Evolutionary conservation across 1,140 invertebrate genomes (phyloP), one percentile per base, ranked within the genome.

Genomic region (Luehdorfia chinensis): DNA sequence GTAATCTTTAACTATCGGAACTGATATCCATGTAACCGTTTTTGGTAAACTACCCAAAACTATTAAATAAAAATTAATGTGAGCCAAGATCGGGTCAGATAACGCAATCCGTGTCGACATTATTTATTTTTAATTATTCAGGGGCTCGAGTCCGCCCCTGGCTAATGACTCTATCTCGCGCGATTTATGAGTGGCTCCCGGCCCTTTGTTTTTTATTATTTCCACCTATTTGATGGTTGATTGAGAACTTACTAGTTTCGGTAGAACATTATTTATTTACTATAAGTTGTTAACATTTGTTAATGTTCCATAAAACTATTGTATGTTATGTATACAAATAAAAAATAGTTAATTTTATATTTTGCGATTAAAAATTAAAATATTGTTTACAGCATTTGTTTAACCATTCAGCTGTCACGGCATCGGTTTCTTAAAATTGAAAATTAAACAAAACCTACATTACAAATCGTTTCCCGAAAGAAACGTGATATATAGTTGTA

Each of bases 41-140:
- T 18, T 8, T 9, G 27, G 25, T 43, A 43, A 43, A 43, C 36
- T 41, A 21, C 5, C 36, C 36, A 27, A 41, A 41, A 41, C 39
- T 43, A 43, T 43, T 43, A 43, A 43, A 43, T 43, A 43, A 43
- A 43, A 43, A 57, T 55, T 65, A 72, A 66, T 62, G 63, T 51
- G 56, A 57, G 52, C 50, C 54, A 53, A 75, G 74, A 78, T 79
- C 52, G 51, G 54, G 54, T 46, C 54, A 56, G 81, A 85, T 85
- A 85, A 67, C 50, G 23, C 63, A 75, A 77, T 81, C 75, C 75
- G 74, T 75, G 79, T 75, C 71, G 75, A 66, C 61, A 65, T 75
- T 83, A 84, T 85, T 84, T 84, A 77, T 79, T 85, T 84, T 85
- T 80, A 83, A 85, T 85, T 84, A 85, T 85, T 84, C 74, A 66